Evolutionary conservation across 2,888 invertebrate species (phyloP).

Genomic region (Conomelus anceps): DNA sequence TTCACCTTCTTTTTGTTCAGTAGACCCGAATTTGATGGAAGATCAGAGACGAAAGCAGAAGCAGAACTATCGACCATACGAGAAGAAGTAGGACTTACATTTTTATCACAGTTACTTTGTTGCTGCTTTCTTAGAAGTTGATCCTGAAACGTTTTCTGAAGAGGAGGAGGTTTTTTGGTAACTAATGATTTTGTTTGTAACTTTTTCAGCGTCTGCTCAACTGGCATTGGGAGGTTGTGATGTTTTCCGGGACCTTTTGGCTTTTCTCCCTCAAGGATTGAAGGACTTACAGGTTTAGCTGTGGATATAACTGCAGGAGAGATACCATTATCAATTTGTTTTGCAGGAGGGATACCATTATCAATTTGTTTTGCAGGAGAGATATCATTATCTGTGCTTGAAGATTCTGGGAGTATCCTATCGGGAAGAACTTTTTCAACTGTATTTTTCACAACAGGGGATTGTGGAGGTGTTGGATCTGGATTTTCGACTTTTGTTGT

Average conservation of each 20-base stretch:
- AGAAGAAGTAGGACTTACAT: neutral
- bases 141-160: neutral
- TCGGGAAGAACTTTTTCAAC: neutral
- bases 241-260: conserved; percentile 29
- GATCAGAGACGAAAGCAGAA: conserved; percentile 4
- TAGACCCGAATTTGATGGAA: conserved; percentile 12
- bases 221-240: conserved; percentile 31
- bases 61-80: neutral
- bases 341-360: no score
- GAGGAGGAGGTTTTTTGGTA: conserved; percentile 26
- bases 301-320: neutral
- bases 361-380: no score
- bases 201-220: conserved; percentile 33
- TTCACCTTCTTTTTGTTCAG: conserved; percentile 32
- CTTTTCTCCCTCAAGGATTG: neutral
- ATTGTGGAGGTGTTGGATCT: neutral
- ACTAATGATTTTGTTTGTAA: conserved; percentile 27
- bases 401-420: neutral
- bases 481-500: neutral
- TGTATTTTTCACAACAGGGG: neutral
- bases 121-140: neutral
- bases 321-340: neutral
- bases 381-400: no score
- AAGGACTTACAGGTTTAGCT: neutral
- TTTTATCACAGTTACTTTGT: neutral